Evolutionary conservation across 2,113 vertebrate genomes (phyloP).

Genomic region (Nansenia antarctica): DNA sequence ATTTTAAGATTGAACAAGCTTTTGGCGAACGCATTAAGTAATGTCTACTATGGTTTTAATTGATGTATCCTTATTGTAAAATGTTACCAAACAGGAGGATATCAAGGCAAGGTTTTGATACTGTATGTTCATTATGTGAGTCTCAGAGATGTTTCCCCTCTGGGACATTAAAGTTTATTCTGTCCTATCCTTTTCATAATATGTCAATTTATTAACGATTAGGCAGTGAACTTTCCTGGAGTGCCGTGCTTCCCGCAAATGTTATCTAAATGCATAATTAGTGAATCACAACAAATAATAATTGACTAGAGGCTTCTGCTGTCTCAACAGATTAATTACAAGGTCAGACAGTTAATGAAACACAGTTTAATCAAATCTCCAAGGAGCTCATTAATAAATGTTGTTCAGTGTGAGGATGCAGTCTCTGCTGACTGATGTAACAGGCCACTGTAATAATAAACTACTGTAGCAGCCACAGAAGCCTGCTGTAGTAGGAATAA

Average conservation of each 20-base stretch:
- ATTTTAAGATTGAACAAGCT: too few relatives aligned
- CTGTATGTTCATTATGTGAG: too few relatives aligned
- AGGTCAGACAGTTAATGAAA: constrained; percentile 57
- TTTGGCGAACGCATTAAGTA: too few relatives aligned
- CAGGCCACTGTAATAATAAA: not conserved
- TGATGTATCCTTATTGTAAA: too few relatives aligned
- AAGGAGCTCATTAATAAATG: constrained; percentile 60
- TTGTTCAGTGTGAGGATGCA: constrained; percentile 37
- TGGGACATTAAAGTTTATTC: too few relatives aligned
- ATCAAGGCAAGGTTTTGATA: too few relatives aligned
- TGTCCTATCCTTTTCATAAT: too few relatives aligned
- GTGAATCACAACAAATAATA: constrained; percentile 30
- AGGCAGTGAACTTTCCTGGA: not conserved
- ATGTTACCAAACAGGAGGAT: too few relatives aligned
- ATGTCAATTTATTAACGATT: too few relatives aligned
- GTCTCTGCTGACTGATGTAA: constrained; percentile 46
- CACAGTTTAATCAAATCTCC: constrained; percentile 41
- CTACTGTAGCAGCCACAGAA: constrained; percentile 2
- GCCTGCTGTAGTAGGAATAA: not conserved
- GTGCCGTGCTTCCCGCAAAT: constrained; percentile 2
- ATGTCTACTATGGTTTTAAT: too few relatives aligned
- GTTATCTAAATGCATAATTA: constrained; percentile 31
- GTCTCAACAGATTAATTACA: constrained; percentile 64
- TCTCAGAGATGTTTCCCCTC: too few relatives aligned
- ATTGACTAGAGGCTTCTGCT: constrained; percentile 21